phyloP scores from a whole-genome alignment of 2,113 vertebrate species.

The Dipodomys spectabilis region DNA sequence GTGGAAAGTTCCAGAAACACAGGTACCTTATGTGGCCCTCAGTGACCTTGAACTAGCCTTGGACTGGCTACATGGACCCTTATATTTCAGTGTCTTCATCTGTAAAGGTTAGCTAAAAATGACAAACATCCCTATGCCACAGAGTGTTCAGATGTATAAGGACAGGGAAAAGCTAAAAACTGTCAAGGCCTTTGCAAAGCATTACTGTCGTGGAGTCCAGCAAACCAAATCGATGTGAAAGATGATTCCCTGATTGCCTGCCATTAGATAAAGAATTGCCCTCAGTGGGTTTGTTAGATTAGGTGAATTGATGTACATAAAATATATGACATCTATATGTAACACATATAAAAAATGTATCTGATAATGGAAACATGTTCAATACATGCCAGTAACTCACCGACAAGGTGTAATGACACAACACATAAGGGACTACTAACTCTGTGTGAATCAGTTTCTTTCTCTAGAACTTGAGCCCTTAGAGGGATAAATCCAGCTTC shows the following conservation, averaged over 20 bases:
- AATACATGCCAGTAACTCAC: not conserved
- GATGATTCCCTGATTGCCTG: not conserved
- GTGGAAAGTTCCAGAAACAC: not conserved
- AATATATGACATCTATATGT: not conserved
- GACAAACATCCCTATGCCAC: rapidly evolving
- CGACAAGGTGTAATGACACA: rapidly evolving
- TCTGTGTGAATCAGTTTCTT: not conserved
- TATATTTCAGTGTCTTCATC: not conserved
- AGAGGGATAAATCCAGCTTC: not conserved
- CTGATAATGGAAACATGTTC: not conserved
- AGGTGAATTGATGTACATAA: not conserved
- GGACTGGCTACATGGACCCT: not conserved
- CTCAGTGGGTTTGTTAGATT: not conserved
- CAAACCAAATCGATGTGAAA: not conserved
- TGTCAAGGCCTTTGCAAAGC: not conserved
- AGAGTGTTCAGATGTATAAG: not conserved
- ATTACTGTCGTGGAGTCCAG: too few relatives aligned
- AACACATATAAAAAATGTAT: too few relatives aligned
- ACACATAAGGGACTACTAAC: rapidly evolving
- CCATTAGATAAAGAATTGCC: not conserved
- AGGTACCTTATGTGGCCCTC: not conserved
- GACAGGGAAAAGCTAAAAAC: not conserved
- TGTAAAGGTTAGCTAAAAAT: not conserved
- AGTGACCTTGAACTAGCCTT: not conserved
- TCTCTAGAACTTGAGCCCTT: not conserved